Percentiles rank a stretch among this genome's conserved stretches.
Conservation (phyloP, 2,888 invertebrate species). For the Pristionchus maxplancki region DNA sequence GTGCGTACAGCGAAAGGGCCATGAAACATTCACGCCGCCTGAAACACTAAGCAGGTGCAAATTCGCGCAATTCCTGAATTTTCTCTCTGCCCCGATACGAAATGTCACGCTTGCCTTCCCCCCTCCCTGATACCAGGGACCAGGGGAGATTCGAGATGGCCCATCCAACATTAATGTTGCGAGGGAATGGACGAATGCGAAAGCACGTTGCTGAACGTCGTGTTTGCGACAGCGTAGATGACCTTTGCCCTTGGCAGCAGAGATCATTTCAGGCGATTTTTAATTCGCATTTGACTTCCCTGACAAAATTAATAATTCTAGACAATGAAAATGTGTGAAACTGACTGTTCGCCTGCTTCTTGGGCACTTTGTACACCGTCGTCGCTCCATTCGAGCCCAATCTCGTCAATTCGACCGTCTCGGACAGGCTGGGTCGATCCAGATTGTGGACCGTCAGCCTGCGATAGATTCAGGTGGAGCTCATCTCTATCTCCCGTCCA, state of each 20-base stretch:
- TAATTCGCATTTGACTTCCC: no score
- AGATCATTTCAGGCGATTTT: no score
- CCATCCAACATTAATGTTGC: neutral
- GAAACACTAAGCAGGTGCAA: conserved; percentile 33
- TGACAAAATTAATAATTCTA: no score
- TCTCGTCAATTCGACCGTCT: neutral
- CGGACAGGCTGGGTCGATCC: neutral
- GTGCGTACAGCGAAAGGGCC: neutral
- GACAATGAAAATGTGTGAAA: no score
- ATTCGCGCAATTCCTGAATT: conserved; percentile 14
- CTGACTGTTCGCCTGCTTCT: neutral
- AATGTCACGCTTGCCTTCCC: neutral
- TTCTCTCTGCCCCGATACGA: neutral
- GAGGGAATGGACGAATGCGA: no score
- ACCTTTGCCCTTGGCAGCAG: no score
- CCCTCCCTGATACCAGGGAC: conserved; percentile 9
- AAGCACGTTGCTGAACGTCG: no score
- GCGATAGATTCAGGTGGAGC: neutral
- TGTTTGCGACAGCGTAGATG: no score
- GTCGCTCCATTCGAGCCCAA: neutral
- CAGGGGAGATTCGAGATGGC: no score
- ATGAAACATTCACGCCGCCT: neutral
- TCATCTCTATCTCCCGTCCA: no score
- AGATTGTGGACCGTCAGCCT: conserved; percentile 9
- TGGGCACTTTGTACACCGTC: conserved; percentile 6